Base-by-base conservation (phyloP, 2,888 invertebrate genomes). In the Suillia variegata region DNA sequence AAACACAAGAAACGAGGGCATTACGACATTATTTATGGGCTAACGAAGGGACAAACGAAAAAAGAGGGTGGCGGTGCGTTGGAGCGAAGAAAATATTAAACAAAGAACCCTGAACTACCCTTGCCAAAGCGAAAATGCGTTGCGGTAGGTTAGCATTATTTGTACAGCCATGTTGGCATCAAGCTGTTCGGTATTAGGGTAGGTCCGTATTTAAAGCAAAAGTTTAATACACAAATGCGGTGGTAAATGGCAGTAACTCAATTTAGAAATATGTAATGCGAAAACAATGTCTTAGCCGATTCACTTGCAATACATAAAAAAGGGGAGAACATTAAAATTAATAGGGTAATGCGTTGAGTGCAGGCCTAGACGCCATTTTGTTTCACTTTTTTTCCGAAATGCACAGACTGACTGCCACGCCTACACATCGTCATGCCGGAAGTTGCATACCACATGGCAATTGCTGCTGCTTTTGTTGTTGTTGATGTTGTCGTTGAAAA, bases 111-210 rank as follows among this genome's bases (percentile, higher is more conserved):
- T 18, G 62, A 67, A 61, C 67, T 64, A 69, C 69, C 69, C 69
- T 68, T 38, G 62, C 58, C 59, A 57, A 68, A 65, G 56, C 24
- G 58, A 17, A 62, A 69, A 65, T 64, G 62, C 61, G 60, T 69
- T 69, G 68, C 59, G 67, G 64, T 69, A 69, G 69, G 69, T 68
- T 66, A 63, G 17, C 33, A 17, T 18, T 24, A 26, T 18, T 38
- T 26, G 21, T 33, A 13, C 34, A 33, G 52, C 34, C 52, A 31
- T 52, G 52, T 52, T 50, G 26, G 50, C 31, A 22, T 5, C 26
- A 52, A n/a, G 52, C 52, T 52, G 52, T 52, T 33, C 12, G 15
- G 18, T 34, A 52, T 52, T 52, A 33, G 52, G 52, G 52, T 52
- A 52, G 34, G 52, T 33, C 50, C 34, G 5, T 45, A 4, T 20